A percentile compares a stretch with the other conserved stretches of the same genome.
Conservation (phyloP, 1,140 invertebrate genomes). For the Macrotrachela quadricornifera region DNA sequence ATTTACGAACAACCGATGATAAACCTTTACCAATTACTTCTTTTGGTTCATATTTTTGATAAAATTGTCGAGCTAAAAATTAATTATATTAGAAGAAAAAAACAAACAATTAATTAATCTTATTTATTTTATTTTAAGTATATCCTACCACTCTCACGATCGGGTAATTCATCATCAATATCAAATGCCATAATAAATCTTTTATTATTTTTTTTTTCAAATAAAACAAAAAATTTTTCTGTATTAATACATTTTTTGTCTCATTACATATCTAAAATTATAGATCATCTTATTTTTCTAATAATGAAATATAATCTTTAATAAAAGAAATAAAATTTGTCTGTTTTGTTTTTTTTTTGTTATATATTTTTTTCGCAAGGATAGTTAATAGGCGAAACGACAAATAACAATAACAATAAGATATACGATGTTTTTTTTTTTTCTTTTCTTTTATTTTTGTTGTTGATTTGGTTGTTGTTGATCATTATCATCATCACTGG, state of each 20-base stretch:
- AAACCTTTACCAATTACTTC: slow-evolving; percentile 89
- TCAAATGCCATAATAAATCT: slow-evolving; percentile 1
- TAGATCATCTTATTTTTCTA: no score
- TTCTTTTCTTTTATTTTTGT: not conserved
- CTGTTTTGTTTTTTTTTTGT: no score
- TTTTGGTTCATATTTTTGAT: slow-evolving; percentile 92
- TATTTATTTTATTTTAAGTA: no score
- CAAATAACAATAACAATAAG: not conserved
- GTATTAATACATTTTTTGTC: not conserved
- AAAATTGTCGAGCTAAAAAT: slow-evolving; percentile 39
- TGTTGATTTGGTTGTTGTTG: not conserved
- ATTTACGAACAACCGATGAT: slow-evolving; percentile 81
- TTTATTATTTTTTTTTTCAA: not conserved
- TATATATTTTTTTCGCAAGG: not conserved
- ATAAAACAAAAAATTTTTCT: not conserved
- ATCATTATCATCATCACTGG: not conserved
- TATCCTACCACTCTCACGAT: not conserved
- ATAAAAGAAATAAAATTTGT: no score
- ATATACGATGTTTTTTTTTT: not conserved
- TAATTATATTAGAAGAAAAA: no score
- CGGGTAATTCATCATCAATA: slow-evolving; percentile 3
- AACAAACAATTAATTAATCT: no score
- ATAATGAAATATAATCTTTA: no score
- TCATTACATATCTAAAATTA: not conserved
- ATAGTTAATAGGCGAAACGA: not conserved